Evolutionary conservation across 2,113 vertebrate species (phyloP).

Genomic region (Microcebus jonahi): DNA sequence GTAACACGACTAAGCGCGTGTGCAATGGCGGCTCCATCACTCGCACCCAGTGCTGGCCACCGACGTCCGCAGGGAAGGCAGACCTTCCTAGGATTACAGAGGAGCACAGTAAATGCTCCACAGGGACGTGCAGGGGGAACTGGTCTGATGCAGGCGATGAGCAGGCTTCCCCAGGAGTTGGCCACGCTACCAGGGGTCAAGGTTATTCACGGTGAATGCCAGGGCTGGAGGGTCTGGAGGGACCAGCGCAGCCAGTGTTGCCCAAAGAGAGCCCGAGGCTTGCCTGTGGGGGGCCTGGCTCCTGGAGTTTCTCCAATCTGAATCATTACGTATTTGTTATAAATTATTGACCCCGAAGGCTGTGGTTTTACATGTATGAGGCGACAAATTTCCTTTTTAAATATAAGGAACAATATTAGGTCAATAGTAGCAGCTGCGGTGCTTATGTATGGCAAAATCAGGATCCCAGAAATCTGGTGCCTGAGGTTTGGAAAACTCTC

Average conservation of each 20-base stretch:
- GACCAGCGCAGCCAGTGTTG: no score
- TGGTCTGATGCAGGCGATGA: not conserved
- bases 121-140: not conserved
- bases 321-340: not conserved
- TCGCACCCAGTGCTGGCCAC: rapidly evolving
- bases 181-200: no score
- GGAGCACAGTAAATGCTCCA: rapidly evolving
- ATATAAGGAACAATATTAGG: not conserved
- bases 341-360: not conserved
- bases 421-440: not conserved
- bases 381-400: slow-evolving; percentile 39
- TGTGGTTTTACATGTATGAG: not conserved
- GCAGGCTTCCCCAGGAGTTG: not conserved
- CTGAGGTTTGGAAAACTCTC: not conserved
- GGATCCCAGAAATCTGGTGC: not conserved
- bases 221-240: not conserved
- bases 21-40: rapidly evolving
- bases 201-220: not conserved
- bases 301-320: not conserved
- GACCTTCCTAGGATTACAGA: not conserved
- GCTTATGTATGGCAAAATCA: not conserved
- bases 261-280: not conserved
- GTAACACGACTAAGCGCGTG: not conserved
- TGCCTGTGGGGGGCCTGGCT: not conserved
- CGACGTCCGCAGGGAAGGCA: not conserved